Evolutionary conservation across 2,113 vertebrate species (phyloP), one percentile per base, ranked within the genome.

Genomic region (Rhegmatorhina hoffmannsi): DNA sequence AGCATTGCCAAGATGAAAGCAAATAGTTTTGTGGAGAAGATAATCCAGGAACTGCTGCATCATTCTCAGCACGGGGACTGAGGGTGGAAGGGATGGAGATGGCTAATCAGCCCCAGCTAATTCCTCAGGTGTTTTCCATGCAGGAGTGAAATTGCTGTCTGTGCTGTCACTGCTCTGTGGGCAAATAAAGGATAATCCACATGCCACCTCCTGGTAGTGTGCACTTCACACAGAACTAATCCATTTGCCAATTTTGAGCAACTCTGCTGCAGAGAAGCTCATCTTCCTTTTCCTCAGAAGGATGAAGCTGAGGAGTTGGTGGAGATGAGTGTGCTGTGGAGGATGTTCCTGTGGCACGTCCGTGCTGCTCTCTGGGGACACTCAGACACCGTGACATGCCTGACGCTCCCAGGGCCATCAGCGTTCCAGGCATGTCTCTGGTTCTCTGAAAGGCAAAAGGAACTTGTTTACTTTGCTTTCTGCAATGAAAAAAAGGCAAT

Each of bases 391-490:
- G 33, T 33, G 11, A 18, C 44, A 47, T 4, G 20, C 19, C 59
- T 66, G 53, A 34, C 11, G 2, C 33, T 84, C 21, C 17, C 63
- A 21, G 6, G 56, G 38, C 40, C 79, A 40, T 52, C 34, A 31
- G 40, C 8, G 17, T 73, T 66, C 4, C 3, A 84, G 66, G 52
- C 56, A n/a, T 36, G 66, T 80, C 62, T 78, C 31, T 5, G 4
- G 33, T 66, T 84, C 24, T 55, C 64, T 59, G 21, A 52, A 90
- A 80, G 46, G 55, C 72, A 56, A 88, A 81, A 96, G 44, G 44
- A 64, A 64, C n/a, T 92, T 49, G 34, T 90, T 94, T 95, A n/a
- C 63, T 93, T 92, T 76, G 53, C 70, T 73, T 79, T 94, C 84
- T 84, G 68, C 34, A 56, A 1, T 47, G 16, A 77, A 87, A 74